These are phyloP conservation scores for Beris morrisii DNA, from an alignment of 2,888 invertebrate genomes.

Conservation along the genomic window DNA sequence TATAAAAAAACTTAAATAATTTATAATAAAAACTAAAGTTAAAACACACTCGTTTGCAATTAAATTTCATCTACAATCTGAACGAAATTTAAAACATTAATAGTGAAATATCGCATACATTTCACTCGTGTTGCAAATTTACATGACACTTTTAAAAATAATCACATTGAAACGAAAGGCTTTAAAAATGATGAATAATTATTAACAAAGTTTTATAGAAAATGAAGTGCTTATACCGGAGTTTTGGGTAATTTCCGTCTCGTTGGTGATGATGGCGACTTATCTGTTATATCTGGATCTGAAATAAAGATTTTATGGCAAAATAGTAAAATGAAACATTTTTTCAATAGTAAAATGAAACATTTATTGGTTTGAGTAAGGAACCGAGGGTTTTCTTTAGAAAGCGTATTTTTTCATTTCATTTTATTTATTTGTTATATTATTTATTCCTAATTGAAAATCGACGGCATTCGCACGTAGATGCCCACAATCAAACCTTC, in stretches of 20 bases:
- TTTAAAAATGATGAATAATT: slow-evolving; percentile 6
- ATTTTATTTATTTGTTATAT: too few species aligned
- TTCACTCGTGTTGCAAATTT: slow-evolving; percentile 9
- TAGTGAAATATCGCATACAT: neutral
- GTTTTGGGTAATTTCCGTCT: slow-evolving; percentile 95
- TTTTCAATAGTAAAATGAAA: neutral
- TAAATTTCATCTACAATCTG: neutral
- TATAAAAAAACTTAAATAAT: slow-evolving; percentile 10
- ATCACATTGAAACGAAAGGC: slow-evolving; percentile 8
- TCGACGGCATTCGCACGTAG: too few species aligned
- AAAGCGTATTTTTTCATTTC: too few species aligned
- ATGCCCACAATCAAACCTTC: too few species aligned
- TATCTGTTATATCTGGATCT: slow-evolving; percentile 79
- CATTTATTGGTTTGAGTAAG: neutral
- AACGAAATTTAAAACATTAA: slow-evolving; percentile 1
- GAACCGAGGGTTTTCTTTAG: too few species aligned
- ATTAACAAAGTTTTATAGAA: neutral
- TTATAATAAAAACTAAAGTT: neutral
- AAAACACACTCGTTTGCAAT: neutral
- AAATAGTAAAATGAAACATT: too few species aligned
- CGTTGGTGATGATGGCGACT: slow-evolving; percentile 86
- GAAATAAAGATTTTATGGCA: slow-evolving; percentile 51
- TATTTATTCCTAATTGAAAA: too few species aligned
- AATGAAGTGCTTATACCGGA: slow-evolving; percentile 76
- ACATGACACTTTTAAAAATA: neutral